Base-by-base conservation (phyloP, 2,888 invertebrate genomes). In the Leucoptera coffeella region DNA sequence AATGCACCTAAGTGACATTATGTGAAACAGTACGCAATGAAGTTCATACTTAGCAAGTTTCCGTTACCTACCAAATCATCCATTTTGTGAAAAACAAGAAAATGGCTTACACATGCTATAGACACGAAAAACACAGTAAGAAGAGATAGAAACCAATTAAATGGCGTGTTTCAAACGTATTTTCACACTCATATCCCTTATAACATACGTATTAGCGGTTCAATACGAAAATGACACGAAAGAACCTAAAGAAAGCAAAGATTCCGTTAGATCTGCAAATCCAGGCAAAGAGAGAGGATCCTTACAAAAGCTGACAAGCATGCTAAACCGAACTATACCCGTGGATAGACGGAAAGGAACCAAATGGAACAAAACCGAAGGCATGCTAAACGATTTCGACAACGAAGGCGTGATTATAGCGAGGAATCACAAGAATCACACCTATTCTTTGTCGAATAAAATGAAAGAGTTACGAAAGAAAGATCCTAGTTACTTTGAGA, bases 171-270 rank as follows among this genome's bases (percentile, higher is more conserved):
- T n/a, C n/a, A n/a, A n/a, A n/a, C n/a, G n/a, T n/a, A n/a, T n/a
- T n/a, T n/a, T n/a, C n/a, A n/a, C n/a, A n/a, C n/a, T n/a, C n/a
- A n/a, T n/a, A n/a, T n/a, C n/a, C n/a, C n/a, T n/a, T n/a, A n/a
- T n/a, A n/a, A n/a, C n/a, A n/a, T n/a, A n/a, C n/a, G n/a, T n/a
- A n/a, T n/a, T n/a, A n/a, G n/a, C n/a, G 34, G 39, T 37, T 33
- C 32, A 39, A 6, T 35, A 67, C 58, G 64, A 65, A 46, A 37
- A 53, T 45, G 33, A 60, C n/a, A n/a, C n/a, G n/a, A 65, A 51
- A 33, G 60, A 54, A 28, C 51, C 51, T 29, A 49, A 43, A 12
- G n/a, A n/a, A n/a, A n/a, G n/a, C n/a, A n/a, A n/a, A n/a, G n/a
- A n/a, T n/a, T n/a, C n/a, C n/a, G 38, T 50, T 3, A 39, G 62